Evolutionary conservation across 2,888 invertebrate species (phyloP), one percentile per base, ranked within the genome.

Genomic region (Lasioglossum zephyrum): DNA sequence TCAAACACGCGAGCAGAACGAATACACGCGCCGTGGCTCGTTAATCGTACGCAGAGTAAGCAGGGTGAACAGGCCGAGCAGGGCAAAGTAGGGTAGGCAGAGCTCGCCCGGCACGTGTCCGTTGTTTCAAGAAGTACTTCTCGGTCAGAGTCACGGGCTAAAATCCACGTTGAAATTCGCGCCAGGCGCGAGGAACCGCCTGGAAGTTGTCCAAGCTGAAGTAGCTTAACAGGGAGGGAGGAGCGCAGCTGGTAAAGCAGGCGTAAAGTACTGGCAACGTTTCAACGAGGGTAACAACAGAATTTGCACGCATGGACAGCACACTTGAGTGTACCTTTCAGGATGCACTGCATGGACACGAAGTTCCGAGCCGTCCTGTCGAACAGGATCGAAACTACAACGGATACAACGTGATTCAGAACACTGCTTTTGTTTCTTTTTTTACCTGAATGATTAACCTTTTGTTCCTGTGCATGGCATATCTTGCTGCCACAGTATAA

Each of bases 331-430:
- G 80, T 93, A 93, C 93, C 93, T 93, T 93, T 93, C 84, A 93
- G 88, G 88, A 89, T 91, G 90, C 92, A 90, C 90, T 92, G 90
- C 89, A 93, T 93, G 90, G 89, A 88, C 87, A 88, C 88, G 84
- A 93, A 90, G 92, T 92, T 93, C 85, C 92, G 92, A 82, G 92
- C 91, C 90, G 88, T 91, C 87, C 70, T 80, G 44, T 69, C 75
- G 73, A 87, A 87, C 86, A 86, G 86, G 79, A 86, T 57, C 79
- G 82, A 79, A 60, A 36, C 85, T 85, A 76, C 9, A 85, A 88
- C 79, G 84, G 79, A 87, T 82, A 79, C 77, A 77, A 73, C 49
- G 47, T 69, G 26, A 75, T 77, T 60, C n/a, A 81, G 44, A 82
- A 44, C 44, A 22, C 16, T 0, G 16, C 63, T 31, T 31, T 63